Evolutionary conservation across 2,797 vertebrate species (phyloP).

Genomic region (Odontamblyopus lacepedii): DNA sequence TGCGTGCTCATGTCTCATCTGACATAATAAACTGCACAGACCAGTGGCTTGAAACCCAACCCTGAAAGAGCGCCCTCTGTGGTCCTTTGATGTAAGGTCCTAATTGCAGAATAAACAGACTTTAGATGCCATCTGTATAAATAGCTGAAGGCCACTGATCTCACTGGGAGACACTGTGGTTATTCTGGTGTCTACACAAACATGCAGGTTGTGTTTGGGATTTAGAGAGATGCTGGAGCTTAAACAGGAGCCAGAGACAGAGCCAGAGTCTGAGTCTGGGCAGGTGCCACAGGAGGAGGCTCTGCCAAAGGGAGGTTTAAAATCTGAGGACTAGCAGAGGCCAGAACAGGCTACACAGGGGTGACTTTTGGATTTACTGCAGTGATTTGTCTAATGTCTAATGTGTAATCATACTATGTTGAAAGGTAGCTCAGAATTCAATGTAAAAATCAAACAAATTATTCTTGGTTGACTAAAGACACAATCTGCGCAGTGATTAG

Average conservation of each 20-base stretch:
- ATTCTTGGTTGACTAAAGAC: too few species aligned
- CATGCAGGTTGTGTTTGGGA: conserved; percentile 20
- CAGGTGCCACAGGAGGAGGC: conserved; percentile 19
- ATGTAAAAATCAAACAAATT: too few species aligned
- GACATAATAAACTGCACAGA: neutral
- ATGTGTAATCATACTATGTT: too few species aligned
- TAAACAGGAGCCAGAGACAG: conserved; percentile 29
- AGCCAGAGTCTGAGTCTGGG: conserved; percentile 43
- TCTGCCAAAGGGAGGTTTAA: conserved; percentile 49
- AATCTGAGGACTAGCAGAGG: conserved; percentile 36
- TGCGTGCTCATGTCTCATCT: neutral
- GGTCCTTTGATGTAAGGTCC: neutral
- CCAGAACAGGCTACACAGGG: conserved; percentile 10
- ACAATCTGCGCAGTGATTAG: too few species aligned
- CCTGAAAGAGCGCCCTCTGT: neutral
- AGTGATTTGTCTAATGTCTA: too few species aligned
- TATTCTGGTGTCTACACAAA: conserved; percentile 25
- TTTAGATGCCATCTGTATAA: neutral
- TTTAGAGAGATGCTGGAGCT: conserved; percentile 22
- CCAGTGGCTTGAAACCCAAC: neutral
- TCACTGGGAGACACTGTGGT: conserved; percentile 10
- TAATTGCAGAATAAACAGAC: neutral
- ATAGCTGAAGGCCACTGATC: neutral
- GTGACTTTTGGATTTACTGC: too few species aligned
- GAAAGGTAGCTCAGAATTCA: too few species aligned